A percentile compares a stretch with the other conserved stretches of the same genome.
phyloP scores from a whole-genome alignment of 2,888 invertebrate genomes.

The Anarsia innoxiella region DNA sequence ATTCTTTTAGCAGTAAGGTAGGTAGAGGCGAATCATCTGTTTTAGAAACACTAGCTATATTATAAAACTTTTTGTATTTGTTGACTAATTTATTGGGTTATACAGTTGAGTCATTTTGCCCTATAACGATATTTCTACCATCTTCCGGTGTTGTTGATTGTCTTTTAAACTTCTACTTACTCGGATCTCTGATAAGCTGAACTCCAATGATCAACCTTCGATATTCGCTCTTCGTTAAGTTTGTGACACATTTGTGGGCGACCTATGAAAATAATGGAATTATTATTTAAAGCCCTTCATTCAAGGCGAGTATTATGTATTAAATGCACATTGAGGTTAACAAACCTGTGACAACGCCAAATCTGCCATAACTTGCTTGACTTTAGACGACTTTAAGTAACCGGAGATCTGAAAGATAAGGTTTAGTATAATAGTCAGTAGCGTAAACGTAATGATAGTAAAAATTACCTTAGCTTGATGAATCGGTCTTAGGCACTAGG shows the following conservation, averaged over 20 bases:
- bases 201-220: conserved; percentile 92
- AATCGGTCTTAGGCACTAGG: too few species aligned
- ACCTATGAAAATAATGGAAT: conserved; percentile 61
- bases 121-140: too few species aligned
- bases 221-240: conserved; percentile 91
- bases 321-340: background rate
- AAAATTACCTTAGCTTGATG: background rate
- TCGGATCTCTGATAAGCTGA: conserved; percentile 94
- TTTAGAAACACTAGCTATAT: too few species aligned
- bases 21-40: too few species aligned
- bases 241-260: conserved; percentile 87
- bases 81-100: too few species aligned
- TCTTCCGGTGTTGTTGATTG: too few species aligned
- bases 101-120: too few species aligned
- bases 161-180: too few species aligned
- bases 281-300: conserved; percentile 5
- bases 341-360: conserved; percentile 88
- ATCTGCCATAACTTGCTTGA: conserved; percentile 94
- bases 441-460: background rate
- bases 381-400: conserved; percentile 87
- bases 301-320: background rate
- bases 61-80: too few species aligned
- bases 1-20: too few species aligned
- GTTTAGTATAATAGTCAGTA: background rate
- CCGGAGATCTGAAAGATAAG: conserved; percentile 77